Percentiles rank a stretch among this genome's conserved stretches.
phyloP scores from a whole-genome alignment of 1,140 invertebrate genomes.

The Mya arenaria region DNA sequence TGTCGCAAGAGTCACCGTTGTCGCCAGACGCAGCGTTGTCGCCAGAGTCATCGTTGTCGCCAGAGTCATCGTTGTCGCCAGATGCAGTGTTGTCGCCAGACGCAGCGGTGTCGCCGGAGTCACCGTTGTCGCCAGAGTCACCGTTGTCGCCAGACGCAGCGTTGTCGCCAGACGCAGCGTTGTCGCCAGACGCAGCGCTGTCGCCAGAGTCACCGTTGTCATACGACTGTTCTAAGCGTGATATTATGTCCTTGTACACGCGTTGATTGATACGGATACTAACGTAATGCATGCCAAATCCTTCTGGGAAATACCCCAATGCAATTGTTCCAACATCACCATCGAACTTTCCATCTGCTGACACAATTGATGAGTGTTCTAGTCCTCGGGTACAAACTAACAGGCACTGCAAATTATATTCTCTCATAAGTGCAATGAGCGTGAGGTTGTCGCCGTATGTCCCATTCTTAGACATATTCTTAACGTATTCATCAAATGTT shows the following conservation, averaged over 20 bases:
- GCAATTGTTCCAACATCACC: background rate
- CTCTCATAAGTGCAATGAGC: constrained; percentile 23
- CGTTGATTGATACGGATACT: constrained; percentile 6
- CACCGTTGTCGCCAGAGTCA: background rate
- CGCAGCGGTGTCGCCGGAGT: background rate
- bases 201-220: background rate
- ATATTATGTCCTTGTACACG: background rate
- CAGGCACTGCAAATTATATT: constrained; percentile 29
- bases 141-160: background rate
- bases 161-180: background rate
- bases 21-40: background rate
- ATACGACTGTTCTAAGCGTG: background rate
- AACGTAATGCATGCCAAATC: background rate
- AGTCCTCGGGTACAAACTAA: constrained; percentile 14
- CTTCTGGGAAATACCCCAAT: constrained; percentile 20
- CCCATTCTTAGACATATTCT: background rate
- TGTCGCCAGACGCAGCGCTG: background rate
- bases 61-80: background rate
- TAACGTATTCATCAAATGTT: constrained; percentile 7
- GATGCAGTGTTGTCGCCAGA: background rate
- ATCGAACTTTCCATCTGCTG: constrained; percentile 9
- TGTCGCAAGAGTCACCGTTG: background rate
- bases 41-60: background rate
- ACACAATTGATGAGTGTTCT: constrained; percentile 3
- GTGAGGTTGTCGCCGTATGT: constrained; percentile 25